Evolutionary conservation across 2,797 vertebrate species (phyloP).

Genomic region (Amblyraja radiata): DNA sequence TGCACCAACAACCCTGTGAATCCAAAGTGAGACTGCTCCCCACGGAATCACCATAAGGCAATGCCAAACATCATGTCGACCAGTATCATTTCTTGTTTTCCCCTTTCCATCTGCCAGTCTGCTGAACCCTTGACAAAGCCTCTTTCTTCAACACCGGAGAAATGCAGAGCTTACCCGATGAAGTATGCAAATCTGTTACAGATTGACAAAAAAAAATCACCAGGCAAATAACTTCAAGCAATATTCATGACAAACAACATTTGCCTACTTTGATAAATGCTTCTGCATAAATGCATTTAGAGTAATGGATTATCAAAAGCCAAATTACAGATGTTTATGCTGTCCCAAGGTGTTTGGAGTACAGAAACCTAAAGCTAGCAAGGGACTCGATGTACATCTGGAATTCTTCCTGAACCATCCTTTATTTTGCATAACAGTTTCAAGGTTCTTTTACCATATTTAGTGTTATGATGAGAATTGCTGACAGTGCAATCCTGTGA

Average conservation of each 20-base stretch:
- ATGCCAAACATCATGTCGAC: background rate
- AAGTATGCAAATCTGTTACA: slow-evolving; percentile 18
- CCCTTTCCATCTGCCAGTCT: background rate
- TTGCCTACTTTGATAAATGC: slow-evolving; percentile 10
- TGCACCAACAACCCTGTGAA: background rate
- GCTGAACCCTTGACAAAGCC: background rate
- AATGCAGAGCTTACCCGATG: slow-evolving; percentile 7
- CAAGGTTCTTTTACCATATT: background rate
- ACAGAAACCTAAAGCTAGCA: background rate
- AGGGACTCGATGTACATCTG: background rate
- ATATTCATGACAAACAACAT: slow-evolving; percentile 1
- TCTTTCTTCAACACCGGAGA: background rate
- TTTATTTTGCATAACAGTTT: background rate
- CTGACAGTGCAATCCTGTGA: background rate
- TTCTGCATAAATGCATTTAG: slow-evolving; percentile 27
- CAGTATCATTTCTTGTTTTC: background rate
- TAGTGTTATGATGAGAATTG: background rate
- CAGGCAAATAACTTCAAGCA: slow-evolving; percentile 13
- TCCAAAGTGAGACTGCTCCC: background rate
- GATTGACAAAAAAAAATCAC: slow-evolving; percentile 5
- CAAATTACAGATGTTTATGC: slow-evolving; percentile 22
- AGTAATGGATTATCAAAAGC: slow-evolving; percentile 32
- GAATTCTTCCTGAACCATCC: background rate
- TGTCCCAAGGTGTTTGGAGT: background rate
- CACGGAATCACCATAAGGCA: background rate